These are phyloP conservation scores for Dromas ardeola DNA, from an alignment of 2,113 vertebrate species.

Conservation along the genomic window DNA sequence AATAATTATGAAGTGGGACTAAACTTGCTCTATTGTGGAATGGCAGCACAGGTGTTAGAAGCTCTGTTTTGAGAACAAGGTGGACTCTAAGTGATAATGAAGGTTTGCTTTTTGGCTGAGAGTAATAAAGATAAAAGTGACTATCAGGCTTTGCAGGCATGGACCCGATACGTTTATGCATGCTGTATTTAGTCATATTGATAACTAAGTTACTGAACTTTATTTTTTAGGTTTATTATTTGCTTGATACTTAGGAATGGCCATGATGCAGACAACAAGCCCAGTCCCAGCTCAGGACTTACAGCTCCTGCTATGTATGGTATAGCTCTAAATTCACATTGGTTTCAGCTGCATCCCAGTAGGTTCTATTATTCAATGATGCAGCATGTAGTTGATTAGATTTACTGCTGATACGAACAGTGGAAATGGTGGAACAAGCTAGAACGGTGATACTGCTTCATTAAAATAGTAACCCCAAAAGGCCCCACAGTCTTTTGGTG, in stretches of 20 bases:
- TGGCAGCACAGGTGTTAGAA: not conserved
- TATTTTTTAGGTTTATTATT: not conserved
- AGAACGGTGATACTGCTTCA: not conserved
- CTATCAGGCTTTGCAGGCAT: not conserved
- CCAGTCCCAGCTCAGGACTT: not conserved
- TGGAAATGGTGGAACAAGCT: not conserved
- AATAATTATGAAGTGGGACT: not conserved
- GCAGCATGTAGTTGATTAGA: not conserved
- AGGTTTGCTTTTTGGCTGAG: not conserved
- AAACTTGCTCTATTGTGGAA: not conserved
- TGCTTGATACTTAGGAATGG: not conserved
- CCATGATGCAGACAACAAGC: not conserved
- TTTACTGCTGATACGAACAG: not conserved
- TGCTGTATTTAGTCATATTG: not conserved
- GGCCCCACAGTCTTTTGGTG: not conserved
- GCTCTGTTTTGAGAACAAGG: not conserved
- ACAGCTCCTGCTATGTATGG: not conserved
- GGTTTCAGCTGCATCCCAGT: not conserved
- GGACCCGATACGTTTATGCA: not conserved
- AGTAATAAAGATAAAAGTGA: not conserved
- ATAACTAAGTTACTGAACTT: not conserved
- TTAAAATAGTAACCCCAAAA: not conserved
- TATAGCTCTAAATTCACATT: not conserved
- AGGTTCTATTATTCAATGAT: not conserved
- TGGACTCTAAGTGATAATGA: not conserved